Evolutionary conservation across 2,113 vertebrate genomes (phyloP).

Genomic region (Tapirus terrestris): DNA sequence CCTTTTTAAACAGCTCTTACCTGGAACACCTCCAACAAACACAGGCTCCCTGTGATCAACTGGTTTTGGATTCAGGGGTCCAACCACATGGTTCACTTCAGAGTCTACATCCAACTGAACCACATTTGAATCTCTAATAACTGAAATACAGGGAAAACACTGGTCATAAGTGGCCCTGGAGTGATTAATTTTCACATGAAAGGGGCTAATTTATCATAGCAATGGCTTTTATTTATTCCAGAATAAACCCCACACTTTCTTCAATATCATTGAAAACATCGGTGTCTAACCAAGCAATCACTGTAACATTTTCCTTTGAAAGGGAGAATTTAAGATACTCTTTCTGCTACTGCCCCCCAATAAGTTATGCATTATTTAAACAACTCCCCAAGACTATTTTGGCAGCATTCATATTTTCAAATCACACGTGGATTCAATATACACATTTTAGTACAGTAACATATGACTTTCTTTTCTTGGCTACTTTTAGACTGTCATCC

Average conservation of each 20-base stretch:
- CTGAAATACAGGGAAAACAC: slow-evolving; percentile 84
- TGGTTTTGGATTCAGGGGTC: slow-evolving; percentile 87
- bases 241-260: slow-evolving; percentile 9
- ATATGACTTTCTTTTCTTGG: not conserved
- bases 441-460: not conserved
- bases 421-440: not conserved
- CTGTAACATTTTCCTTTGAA: not conserved
- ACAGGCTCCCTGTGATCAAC: slow-evolving; percentile 88
- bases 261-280: not conserved
- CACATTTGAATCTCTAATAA: slow-evolving; percentile 92
- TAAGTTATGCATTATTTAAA: not conserved
- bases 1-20: slow-evolving; percentile 81
- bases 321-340: not conserved
- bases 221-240: slow-evolving; percentile 8
- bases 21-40: slow-evolving; percentile 96
- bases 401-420: slow-evolving; percentile 23
- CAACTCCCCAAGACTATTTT: not conserved
- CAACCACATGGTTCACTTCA: slow-evolving; percentile 94
- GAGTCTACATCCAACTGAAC: slow-evolving; percentile 96
- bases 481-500: not conserved
- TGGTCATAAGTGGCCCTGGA: not conserved
- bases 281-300: not conserved
- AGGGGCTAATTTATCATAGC: not conserved
- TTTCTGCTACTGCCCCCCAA: not conserved
- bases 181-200: not conserved